Evolutionary conservation across 2,888 invertebrate species (phyloP), one percentile per base, ranked within the genome.

Genomic region (Ethmia dodecea): DNA sequence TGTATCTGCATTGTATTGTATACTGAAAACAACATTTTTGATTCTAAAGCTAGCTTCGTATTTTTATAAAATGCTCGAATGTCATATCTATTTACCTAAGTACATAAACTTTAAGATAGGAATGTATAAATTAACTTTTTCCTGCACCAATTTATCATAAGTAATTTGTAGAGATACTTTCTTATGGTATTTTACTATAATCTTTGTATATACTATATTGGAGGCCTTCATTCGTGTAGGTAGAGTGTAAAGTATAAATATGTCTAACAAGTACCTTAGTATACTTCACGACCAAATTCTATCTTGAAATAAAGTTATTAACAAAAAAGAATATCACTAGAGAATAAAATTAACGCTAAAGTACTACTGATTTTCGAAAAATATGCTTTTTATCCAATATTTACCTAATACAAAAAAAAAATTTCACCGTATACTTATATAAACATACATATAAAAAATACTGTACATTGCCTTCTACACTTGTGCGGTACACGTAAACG

Each of bases 161-260:
- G 50, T 49, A 13, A 33, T 18, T 31, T 32, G 20, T 64, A 71
- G 63, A 58, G 55, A 64, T 66, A 74, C 53, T 69, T 68, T 74
- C 66, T 68, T 55, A 64, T 70, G 55, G 61, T 68, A 64, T 60
- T 64, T 6, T 11, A 62, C 30, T 32, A 31, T 38, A 31, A 32
- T 52, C 54, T 65, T 60, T 67, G 66, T 78, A 73, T 47, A 71
- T 72, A 72, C 59, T 73, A 49, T 73, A 67, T 69, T 67, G 69
- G 83, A 77, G 81, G 81, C 83, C 83, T 83, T 83, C 69, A 70
- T 70, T 71, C 69, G 64, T 61, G 52, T 77, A 70, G 62, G 52
- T 76, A 70, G 63, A 53, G 45, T 60, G 58, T 58, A 56, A 55
- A 63, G 9, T 59, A 36, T 45, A 38, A 40, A 55, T 59, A 57